phyloP scores from a whole-genome alignment of 2,888 invertebrate species.

The Bedellia somnulentella region DNA sequence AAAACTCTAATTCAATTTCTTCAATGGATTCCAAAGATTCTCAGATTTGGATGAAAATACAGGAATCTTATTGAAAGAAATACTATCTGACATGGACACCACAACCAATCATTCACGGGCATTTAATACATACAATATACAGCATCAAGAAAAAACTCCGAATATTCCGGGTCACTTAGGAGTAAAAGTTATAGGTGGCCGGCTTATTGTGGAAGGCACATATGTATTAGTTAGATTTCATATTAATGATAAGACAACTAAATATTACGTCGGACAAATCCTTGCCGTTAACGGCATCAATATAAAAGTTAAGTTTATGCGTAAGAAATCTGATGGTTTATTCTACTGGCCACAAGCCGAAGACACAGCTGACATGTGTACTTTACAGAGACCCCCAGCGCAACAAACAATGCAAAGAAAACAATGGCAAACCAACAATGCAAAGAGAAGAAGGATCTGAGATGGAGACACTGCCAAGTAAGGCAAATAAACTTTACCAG shows the following conservation, averaged over 20 bases:
- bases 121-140: conserved; percentile 1
- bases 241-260: conserved; percentile 1
- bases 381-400: too few species aligned
- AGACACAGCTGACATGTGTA: conserved; percentile 3
- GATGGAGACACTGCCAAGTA: too few species aligned
- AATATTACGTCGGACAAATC: conserved; percentile 4
- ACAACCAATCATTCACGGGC: too few species aligned
- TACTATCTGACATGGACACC: not conserved
- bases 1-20: conserved; percentile 1
- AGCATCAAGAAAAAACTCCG: conserved; percentile 1
- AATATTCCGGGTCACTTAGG: not conserved
- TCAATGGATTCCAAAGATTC: not conserved
- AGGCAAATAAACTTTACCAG: too few species aligned
- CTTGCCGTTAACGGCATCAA: conserved; percentile 2
- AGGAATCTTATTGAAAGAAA: not conserved
- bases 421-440: too few species aligned
- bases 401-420: too few species aligned
- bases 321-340: not conserved
- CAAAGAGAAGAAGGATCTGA: too few species aligned
- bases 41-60: conserved; percentile 1
- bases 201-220: not conserved
- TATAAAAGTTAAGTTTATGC: conserved; percentile 3
- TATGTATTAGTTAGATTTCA: conserved; percentile 1
- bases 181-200: not conserved
- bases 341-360: conserved; percentile 5